Evolutionary conservation across 1,140 invertebrate species (phyloP).

Genomic region (Contarinia nasturtii): DNA sequence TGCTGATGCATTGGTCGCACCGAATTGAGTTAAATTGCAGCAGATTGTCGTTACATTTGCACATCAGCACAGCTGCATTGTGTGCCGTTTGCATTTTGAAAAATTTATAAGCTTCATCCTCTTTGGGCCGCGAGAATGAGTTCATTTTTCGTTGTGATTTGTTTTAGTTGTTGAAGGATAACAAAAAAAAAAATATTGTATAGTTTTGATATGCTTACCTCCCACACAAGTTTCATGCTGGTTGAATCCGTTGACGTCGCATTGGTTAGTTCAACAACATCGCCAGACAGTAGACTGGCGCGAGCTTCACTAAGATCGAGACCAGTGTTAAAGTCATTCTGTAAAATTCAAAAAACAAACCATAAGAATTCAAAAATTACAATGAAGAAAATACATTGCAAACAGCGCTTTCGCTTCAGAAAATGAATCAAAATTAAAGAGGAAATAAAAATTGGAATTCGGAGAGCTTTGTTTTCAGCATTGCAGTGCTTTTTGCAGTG

Average conservation of each 20-base stretch:
- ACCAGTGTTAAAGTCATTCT: constrained; percentile 27
- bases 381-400: neutral
- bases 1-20: too few relatives aligned
- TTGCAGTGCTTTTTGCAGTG: too few relatives aligned
- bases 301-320: constrained; percentile 37
- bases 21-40: too few relatives aligned
- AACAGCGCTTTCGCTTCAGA: neutral
- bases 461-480: too few relatives aligned
- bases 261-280: constrained; percentile 60
- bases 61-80: too few relatives aligned
- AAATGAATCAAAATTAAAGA: neutral
- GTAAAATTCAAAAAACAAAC: neutral
- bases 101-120: neutral
- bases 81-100: too few relatives aligned
- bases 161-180: neutral
- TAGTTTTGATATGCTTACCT: constrained; percentile 30
- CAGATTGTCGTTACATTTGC: too few relatives aligned
- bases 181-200: neutral
- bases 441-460: neutral
- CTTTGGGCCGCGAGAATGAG: neutral
- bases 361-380: constrained; percentile 1
- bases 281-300: constrained; percentile 42
- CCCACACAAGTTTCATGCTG: constrained; percentile 68
- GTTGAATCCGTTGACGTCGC: constrained; percentile 64
- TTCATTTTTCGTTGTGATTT: neutral